These are phyloP conservation scores for Tauraco erythrolophus DNA, from an alignment of 2,113 vertebrate genomes.

Conservation along the genomic window DNA sequence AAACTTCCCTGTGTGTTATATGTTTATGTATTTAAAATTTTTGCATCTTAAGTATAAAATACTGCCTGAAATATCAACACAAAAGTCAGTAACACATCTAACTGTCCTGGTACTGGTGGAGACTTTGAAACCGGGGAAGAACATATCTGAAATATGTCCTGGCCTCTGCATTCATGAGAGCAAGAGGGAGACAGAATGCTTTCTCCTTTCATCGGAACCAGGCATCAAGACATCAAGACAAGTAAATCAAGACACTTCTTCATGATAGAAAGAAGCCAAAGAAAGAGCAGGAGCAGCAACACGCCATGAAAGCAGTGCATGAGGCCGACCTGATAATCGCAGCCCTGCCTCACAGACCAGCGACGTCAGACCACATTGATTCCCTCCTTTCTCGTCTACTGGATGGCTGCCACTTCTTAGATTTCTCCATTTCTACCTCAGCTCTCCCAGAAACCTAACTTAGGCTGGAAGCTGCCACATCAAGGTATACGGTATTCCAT, in stretches of 20 bases:
- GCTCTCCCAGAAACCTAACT: neutral
- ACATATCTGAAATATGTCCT: neutral
- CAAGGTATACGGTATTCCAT: neutral
- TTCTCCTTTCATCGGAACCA: neutral
- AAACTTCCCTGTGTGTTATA: neutral
- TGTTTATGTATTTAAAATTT: neutral
- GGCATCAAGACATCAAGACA: neutral
- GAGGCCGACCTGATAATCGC: accelerated
- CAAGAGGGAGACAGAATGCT: neutral
- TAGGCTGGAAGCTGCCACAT: neutral
- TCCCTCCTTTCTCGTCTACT: neutral
- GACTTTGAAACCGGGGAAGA: neutral
- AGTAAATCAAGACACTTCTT: neutral
- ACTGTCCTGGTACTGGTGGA: neutral
- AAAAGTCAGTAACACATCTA: neutral
- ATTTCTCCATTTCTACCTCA: neutral
- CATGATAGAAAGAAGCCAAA: neutral
- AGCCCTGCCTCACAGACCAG: neutral
- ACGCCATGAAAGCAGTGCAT: neutral
- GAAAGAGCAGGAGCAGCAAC: neutral
- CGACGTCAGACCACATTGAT: neutral
- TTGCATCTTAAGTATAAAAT: neutral
- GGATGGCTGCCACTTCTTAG: neutral
- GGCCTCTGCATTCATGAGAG: neutral
- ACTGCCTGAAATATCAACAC: neutral